Base-by-base conservation (phyloP, 2,888 invertebrate genomes). In the Andrena dorsata region DNA sequence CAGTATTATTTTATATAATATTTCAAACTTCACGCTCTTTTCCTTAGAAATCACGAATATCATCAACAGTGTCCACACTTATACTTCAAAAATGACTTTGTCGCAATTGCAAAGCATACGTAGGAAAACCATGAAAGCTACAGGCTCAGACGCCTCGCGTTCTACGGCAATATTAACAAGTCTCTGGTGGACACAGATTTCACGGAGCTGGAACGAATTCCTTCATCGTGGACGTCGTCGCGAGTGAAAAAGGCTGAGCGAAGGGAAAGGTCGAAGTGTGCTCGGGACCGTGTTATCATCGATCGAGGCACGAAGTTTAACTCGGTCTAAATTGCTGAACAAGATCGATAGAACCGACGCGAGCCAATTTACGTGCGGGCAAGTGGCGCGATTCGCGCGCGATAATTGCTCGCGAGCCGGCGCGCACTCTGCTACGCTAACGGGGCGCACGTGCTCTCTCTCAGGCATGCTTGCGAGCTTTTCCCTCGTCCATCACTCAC, bases 401-500 rank as follows among this genome's bases (percentile, higher is more conserved):
- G 86, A 90, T 90, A 90, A 90, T 90, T 88, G 87, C 88, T 83
- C 74, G 87, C 80, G 86, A 90, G 90, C 88, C 87, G 77, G 89
- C 81, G 73, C 83, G 80, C 83, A 68, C 82, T 56, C 68, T 13
- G 58, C 20, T 16, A 16, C 51, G n/a, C 26, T 51, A 13, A 8
- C 8, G n/a, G 51, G 23, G 26, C 79, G 47, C 80, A 80, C 80
- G 61, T 72, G 72, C 53, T 47, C 53, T 66, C 80, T 80, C 80
- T 66, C 80, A 80, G 80, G 80, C 76, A 58, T 13, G 69, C 69
- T 77, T 60, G 74, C 84, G 77, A 77, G 66, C 84, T 88, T 89
- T 88, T 91, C 87, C 88, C 88, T 88, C 91, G 86, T 87, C 90
- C 91, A 91, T 92, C 92, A 90, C 90, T 92, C 90, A 91, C 88